Evolutionary conservation across 2,113 vertebrate species (phyloP), one percentile per base, ranked within the genome.

Genomic region (Kryptolebias marmoratus): DNA sequence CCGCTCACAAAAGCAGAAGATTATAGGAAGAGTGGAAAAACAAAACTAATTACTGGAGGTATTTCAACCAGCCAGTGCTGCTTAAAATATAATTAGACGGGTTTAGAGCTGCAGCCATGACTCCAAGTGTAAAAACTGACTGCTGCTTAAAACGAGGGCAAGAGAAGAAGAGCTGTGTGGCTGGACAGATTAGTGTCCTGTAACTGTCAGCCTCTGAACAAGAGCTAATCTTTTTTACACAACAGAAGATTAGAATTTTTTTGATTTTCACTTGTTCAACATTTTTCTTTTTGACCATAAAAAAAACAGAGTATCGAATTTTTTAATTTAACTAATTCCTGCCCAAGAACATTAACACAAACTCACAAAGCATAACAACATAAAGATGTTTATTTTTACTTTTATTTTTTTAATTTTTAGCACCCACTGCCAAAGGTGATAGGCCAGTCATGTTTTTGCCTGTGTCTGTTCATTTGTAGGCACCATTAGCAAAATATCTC

Each of bases 21-120:
- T 89, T 85, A 88, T 83, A 85, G 69, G 81, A 91, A 88, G 84
- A 88, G 87, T 89, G 87, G 87, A 89, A 90, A 93, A 90, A 87
- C 76, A 81, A 86, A 91, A 87, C 87, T 88, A 89, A 93, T 90
- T 91, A 90, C 78, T 87, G 4, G n/a, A 85, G 88, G 88, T 88
- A 92, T 92, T 89, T 90, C 84, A 88, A 89, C 83, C 77, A 87
- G 85, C 84, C 85, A 87, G 53, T 63, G 80, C 89, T 82, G 87
- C 86, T 90, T 88, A 91, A 89, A 91, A 89, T 87, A 85, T 84
- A 90, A 93, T 92, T 87, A 89, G 83, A 90, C 77, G 85, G 84
- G 81, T 85, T 90, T 88, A 91, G 84, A 87, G 79, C 73, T 73
- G 73, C 75, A 75, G 75, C 86, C 63, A 74, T 83, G 64, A 71